phyloP scores from a whole-genome alignment of 2,888 invertebrate genomes.

The Parnassius mnemosyne region DNA sequence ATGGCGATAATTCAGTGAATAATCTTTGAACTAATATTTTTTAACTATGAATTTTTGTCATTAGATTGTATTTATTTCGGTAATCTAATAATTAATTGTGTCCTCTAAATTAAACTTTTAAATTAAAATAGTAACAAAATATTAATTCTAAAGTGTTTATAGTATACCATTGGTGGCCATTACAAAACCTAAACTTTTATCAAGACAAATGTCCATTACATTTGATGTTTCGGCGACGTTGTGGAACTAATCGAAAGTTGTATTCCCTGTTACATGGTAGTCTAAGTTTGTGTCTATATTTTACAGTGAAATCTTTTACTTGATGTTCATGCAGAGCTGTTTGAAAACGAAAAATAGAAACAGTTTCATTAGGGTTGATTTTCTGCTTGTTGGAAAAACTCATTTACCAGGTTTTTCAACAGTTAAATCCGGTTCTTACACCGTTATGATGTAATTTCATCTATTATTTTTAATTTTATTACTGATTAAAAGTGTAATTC shows the following conservation, averaged over 20 bases:
- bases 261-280: slow-evolving; percentile 52
- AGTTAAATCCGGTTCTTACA: slow-evolving; percentile 44
- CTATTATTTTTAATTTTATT: too few relatives aligned
- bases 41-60: slow-evolving; percentile 76
- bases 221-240: slow-evolving; percentile 81
- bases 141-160: slow-evolving; percentile 61
- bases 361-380: slow-evolving; percentile 70
- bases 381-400: slow-evolving; percentile 68
- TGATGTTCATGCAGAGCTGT: slow-evolving; percentile 37
- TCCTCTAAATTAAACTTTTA: slow-evolving; percentile 46
- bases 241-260: slow-evolving; percentile 72
- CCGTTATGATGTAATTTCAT: slow-evolving; percentile 2
- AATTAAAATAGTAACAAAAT: slow-evolving; percentile 43
- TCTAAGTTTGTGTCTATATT: slow-evolving; percentile 44
- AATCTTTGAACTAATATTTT: slow-evolving; percentile 78
- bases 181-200: slow-evolving; percentile 80
- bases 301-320: slow-evolving; percentile 49
- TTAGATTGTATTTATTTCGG: slow-evolving; percentile 71
- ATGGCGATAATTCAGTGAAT: slow-evolving; percentile 78
- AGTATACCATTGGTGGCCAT: slow-evolving; percentile 80
- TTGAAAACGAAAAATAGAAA: slow-evolving; percentile 64
- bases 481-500: slow-evolving; percentile 11
- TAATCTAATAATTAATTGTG: slow-evolving; percentile 56
- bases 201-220: slow-evolving; percentile 79
- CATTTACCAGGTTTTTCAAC: slow-evolving; percentile 68